Conservation (phyloP, 1,140 invertebrate genomes). For the Zaprionus vittiger region DNA sequence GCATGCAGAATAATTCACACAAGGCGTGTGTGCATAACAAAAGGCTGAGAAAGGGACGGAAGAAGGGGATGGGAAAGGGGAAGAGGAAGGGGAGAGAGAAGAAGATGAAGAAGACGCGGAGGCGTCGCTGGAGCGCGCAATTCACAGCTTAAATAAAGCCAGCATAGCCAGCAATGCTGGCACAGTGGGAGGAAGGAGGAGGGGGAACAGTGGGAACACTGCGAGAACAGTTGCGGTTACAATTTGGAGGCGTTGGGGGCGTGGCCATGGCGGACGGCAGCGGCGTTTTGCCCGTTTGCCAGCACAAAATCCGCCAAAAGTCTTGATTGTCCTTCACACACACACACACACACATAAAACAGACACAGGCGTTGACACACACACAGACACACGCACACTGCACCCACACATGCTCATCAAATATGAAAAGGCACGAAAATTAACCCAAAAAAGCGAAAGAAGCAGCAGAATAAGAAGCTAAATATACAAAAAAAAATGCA, state of each 20-base stretch:
- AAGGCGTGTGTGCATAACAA: constrained; percentile 59
- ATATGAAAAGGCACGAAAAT: constrained; percentile 66
- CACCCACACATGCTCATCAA: constrained; percentile 54
- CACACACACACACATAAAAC: constrained; percentile 3
- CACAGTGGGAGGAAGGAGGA: no score
- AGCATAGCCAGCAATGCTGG: not conserved
- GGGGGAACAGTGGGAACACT: not conserved
- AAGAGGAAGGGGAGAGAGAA: constrained; percentile 27
- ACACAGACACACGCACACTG: constrained; percentile 21
- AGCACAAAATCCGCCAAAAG: constrained; percentile 25
- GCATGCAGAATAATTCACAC: constrained; percentile 72
- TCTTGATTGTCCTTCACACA: constrained; percentile 46
- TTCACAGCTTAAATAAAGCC: constrained; percentile 43
- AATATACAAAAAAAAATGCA: constrained; percentile 27
- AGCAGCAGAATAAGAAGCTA: constrained; percentile 30
- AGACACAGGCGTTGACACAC: not conserved
- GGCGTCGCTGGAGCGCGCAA: not conserved
- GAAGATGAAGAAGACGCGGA: not conserved
- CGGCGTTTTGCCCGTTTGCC: constrained; percentile 23
- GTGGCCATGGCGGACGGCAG: constrained; percentile 14
- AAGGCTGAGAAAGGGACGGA: constrained; percentile 35
- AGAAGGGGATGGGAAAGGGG: not conserved
- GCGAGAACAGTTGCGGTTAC: not conserved
- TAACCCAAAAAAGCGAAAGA: constrained; percentile 29
- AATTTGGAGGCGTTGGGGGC: not conserved